Conservation (phyloP, 1,140 invertebrate species). For the Melipona quadrifasciata region DNA sequence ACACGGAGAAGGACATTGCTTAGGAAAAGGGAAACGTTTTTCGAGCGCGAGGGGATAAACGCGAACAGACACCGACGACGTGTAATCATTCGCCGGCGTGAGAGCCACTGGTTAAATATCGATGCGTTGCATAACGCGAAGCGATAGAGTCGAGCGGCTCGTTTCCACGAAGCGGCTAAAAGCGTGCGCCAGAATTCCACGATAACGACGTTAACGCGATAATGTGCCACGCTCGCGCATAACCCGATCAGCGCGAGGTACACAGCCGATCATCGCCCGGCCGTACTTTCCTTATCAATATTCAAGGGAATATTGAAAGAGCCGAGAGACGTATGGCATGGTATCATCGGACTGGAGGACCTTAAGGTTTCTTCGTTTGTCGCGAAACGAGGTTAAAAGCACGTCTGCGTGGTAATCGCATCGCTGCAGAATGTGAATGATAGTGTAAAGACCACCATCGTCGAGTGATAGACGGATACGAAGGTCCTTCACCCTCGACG, state of each 20-base stretch:
- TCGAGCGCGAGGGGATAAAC: not conserved
- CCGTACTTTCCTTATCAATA: constrained; percentile 4
- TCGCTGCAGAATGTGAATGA: not conserved
- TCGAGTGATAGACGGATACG: not conserved
- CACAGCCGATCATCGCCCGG: not conserved
- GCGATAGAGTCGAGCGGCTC: constrained; percentile 26
- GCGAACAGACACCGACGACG: not conserved
- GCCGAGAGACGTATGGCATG: not conserved
- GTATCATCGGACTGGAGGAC: not conserved
- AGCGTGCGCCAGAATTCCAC: constrained; percentile 42
- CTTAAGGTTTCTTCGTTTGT: not conserved
- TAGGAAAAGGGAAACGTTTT: not conserved
- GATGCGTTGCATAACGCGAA: constrained; percentile 53
- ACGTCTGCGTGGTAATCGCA: constrained; percentile 1
- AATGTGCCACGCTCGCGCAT: constrained; percentile 31
- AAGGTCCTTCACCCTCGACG: constrained; percentile 20
- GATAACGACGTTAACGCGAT: constrained; percentile 54
- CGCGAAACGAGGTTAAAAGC: not conserved
- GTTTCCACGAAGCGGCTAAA: not conserved
- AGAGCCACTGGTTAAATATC: constrained; percentile 53
- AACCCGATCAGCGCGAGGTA: not conserved
- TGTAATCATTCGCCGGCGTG: not conserved
- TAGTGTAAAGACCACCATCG: not conserved
- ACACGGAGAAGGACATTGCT: not conserved
- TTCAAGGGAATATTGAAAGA: not conserved